These are phyloP conservation scores for Dolichotis patagonum DNA, from an alignment of 2,113 vertebrate genomes.

Conservation along the genomic window DNA sequence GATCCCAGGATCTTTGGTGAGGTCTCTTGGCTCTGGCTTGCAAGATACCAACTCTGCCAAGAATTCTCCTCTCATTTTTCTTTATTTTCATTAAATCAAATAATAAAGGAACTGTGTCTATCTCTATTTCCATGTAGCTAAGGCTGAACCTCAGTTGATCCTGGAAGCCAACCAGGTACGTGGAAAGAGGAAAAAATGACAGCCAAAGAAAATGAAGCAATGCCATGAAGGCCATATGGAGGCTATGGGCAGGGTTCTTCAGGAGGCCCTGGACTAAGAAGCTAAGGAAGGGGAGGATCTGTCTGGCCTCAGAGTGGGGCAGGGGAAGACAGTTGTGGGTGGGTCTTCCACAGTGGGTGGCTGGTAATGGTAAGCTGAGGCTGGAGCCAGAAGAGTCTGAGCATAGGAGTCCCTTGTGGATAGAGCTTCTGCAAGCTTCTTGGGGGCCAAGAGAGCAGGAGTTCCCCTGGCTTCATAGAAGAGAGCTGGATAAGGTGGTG, in stretches of 20 bases:
- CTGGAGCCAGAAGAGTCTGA: not conserved
- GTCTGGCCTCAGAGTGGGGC: constrained; percentile 44
- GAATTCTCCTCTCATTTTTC: constrained; percentile 43
- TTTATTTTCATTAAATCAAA: constrained; percentile 72
- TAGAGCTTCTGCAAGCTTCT: not conserved
- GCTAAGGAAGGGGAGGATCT: not conserved
- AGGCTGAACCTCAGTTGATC: constrained; percentile 76
- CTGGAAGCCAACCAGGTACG: constrained; percentile 81
- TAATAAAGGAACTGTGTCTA: constrained; percentile 79
- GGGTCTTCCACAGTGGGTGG: not conserved
- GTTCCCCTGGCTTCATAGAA: not conserved
- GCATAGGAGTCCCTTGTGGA: not conserved
- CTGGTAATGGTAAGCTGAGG: not conserved
- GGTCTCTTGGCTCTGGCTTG: constrained; percentile 58
- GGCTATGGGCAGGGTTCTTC: constrained; percentile 55
- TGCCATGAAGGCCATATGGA: constrained; percentile 74
- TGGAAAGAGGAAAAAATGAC: constrained; percentile 79
- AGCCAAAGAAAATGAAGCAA: constrained; percentile 79
- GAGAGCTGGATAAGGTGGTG: not conserved
- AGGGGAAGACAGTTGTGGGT: not conserved
- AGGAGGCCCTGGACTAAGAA: constrained; percentile 64
- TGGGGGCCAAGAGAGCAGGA: not conserved
- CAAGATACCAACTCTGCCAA: constrained; percentile 72
- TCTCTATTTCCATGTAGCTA: constrained; percentile 76
- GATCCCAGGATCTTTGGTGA: constrained; percentile 48